These are phyloP conservation scores for Asteroscopus sphinx DNA, from an alignment of 2,888 invertebrate genomes.

Conservation along the genomic window DNA sequence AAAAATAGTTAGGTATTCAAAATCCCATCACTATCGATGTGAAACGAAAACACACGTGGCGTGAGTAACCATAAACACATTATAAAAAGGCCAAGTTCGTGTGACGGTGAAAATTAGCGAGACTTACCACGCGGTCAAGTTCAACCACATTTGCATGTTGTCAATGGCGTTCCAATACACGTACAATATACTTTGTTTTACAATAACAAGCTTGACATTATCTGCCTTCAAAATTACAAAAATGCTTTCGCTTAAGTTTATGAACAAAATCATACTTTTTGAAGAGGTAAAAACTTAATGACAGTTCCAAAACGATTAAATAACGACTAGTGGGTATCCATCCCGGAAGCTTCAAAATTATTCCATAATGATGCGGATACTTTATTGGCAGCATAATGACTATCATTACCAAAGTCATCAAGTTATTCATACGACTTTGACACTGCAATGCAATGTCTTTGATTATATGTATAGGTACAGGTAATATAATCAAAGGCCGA, in stretches of 20 bases:
- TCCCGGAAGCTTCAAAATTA: conserved; percentile 5
- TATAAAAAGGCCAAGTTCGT: conserved; percentile 33
- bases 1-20: too few relatives aligned
- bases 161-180: conserved; percentile 20
- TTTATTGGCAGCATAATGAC: background rate
- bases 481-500: too few relatives aligned
- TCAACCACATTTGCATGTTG: conserved; percentile 35
- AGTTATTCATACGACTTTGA: conserved; percentile 7
- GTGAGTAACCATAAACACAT: conserved; percentile 18
- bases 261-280: conserved; percentile 12
- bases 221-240: background rate
- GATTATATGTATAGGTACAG: too few relatives aligned
- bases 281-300: conserved; percentile 5
- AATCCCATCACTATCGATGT: background rate
- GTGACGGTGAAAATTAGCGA: conserved; percentile 6
- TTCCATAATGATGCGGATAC: conserved; percentile 6
- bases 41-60: conserved; percentile 7
- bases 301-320: conserved; percentile 26
- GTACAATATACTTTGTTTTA: conserved; percentile 10
- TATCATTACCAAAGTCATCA: conserved; percentile 5
- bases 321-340: conserved; percentile 5
- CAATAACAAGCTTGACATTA: conserved; percentile 5
- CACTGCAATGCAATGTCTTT: conserved; percentile 8
- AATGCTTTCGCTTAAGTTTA: conserved; percentile 12
- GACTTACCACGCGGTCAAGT: conserved; percentile 38